These are phyloP conservation scores for Gadopsis bispinosus DNA, from an alignment of 2,797 vertebrate genomes.

Conservation along the genomic window DNA sequence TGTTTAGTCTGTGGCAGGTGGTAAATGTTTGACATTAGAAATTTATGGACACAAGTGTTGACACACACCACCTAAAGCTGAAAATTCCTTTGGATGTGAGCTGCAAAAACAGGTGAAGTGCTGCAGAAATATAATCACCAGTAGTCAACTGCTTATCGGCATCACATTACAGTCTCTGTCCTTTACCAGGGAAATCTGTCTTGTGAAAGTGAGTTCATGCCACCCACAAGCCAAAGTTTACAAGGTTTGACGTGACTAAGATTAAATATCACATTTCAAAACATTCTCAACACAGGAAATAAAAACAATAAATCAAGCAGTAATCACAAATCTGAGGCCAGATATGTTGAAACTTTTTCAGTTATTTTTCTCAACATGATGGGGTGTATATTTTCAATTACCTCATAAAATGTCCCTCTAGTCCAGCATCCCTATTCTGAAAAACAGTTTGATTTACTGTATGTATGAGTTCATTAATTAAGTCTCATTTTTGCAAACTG, in stretches of 20 bases:
- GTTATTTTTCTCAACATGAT: conserved; percentile 21
- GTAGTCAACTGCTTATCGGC: conserved; percentile 58
- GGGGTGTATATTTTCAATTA: conserved; percentile 56
- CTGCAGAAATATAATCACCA: conserved; percentile 47
- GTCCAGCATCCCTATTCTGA: conserved; percentile 48
- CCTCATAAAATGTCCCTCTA: conserved; percentile 48
- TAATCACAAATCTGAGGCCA: conserved; percentile 15
- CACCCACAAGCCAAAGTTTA: conserved; percentile 23
- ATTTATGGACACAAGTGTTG: conserved; percentile 68
- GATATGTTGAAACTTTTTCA: conserved; percentile 15
- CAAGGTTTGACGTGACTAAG: conserved; percentile 21
- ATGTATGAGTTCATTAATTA: conserved; percentile 80
- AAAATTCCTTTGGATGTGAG: conserved; percentile 56
- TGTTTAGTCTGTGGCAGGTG: conserved; percentile 49
- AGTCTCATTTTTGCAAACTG: conserved; percentile 75
- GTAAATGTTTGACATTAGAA: conserved; percentile 59
- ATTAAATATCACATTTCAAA: conserved; percentile 47
- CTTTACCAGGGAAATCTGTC: conserved; percentile 41
- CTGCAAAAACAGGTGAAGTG: conserved; percentile 68
- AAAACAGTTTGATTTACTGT: conserved; percentile 66
- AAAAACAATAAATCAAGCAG: not conserved
- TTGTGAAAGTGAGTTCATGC: conserved; percentile 25
- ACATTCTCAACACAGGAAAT: not conserved
- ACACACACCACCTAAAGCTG: conserved; percentile 46
- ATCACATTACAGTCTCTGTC: conserved; percentile 42